Evolutionary conservation across 2,888 invertebrate species (phyloP).

Genomic region (Nomada flava): DNA sequence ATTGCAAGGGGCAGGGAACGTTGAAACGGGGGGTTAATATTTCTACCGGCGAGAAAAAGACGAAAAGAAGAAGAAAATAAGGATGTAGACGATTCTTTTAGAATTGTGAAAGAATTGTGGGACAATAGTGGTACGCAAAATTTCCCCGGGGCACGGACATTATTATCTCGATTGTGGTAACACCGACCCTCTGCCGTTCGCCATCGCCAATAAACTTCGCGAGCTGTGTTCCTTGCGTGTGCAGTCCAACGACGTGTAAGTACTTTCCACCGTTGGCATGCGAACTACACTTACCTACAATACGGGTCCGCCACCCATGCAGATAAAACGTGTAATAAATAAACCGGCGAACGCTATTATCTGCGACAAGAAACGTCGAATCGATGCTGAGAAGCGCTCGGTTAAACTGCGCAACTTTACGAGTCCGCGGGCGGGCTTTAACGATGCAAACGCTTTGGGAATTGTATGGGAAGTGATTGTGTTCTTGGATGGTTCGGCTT

Average conservation of each 20-base stretch:
- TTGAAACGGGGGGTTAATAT: neutral
- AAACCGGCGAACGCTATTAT: slow-evolving; percentile 58
- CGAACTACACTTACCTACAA: slow-evolving; percentile 45
- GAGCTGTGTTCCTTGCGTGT: slow-evolving; percentile 58
- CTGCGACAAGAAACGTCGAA: slow-evolving; percentile 53
- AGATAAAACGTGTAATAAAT: slow-evolving; percentile 64
- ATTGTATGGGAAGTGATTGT: neutral
- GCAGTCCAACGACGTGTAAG: slow-evolving; percentile 21
- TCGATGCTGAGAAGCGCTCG: slow-evolving; percentile 18
- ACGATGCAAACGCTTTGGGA: neutral
- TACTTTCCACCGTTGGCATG: slow-evolving; percentile 27
- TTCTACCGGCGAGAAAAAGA: too few species aligned
- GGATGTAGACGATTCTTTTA: neutral
- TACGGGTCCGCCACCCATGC: slow-evolving; percentile 37
- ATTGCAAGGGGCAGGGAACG: slow-evolving; percentile 12
- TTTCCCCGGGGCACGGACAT: slow-evolving; percentile 56
- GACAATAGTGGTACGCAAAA: slow-evolving; percentile 31
- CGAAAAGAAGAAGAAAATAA: neutral
- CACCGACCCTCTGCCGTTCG: neutral
- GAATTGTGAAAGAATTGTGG: neutral
- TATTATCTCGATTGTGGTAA: slow-evolving; percentile 1
- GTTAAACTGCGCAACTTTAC: slow-evolving; percentile 36
- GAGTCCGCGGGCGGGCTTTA: neutral
- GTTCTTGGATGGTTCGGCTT: neutral
- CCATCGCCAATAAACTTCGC: slow-evolving; percentile 56